These are phyloP conservation scores for Epizoanthus rinbou DNA, from an alignment of 92 coral and sea anemone genomes.

Conservation along the genomic window DNA sequence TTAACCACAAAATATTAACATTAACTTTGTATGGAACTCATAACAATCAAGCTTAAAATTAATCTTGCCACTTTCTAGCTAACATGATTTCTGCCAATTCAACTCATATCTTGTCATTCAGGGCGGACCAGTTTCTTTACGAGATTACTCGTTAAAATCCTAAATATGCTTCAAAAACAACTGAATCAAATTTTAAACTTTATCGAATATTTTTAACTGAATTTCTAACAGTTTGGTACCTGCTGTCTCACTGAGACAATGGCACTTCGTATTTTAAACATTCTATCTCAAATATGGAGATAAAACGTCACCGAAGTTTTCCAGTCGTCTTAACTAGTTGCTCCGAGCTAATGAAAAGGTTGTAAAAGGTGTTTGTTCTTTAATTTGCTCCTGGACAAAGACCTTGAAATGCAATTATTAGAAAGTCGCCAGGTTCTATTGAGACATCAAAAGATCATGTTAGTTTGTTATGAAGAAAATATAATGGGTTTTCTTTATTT, in stretches of 20 bases:
- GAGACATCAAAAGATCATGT: not conserved
- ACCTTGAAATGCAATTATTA: not conserved
- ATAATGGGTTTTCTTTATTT: not conserved
- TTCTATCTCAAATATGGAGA: conserved; percentile 9
- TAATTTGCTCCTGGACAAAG: not conserved
- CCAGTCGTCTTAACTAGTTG: not conserved
- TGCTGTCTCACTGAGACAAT: conserved; percentile 16
- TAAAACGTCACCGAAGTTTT: not conserved
- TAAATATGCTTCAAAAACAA: conserved; percentile 3
- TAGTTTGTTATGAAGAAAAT: not conserved
- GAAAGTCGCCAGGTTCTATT: not conserved
- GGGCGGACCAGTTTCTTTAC: not conserved
- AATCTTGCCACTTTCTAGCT: no score
- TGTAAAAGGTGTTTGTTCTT: not conserved
- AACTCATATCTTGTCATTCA: no score
- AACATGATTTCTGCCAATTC: no score
- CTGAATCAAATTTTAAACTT: not conserved
- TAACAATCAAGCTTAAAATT: no score
- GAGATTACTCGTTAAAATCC: not conserved
- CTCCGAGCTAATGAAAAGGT: not conserved
- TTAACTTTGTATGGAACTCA: not conserved
- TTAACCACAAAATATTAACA: conserved; percentile 23
- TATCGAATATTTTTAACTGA: conserved; percentile 24
- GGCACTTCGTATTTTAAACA: not conserved
- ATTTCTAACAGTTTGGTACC: not conserved